phyloP scores from a whole-genome alignment of 1,140 invertebrate genomes.

The Brachionus manjavacas region DNA sequence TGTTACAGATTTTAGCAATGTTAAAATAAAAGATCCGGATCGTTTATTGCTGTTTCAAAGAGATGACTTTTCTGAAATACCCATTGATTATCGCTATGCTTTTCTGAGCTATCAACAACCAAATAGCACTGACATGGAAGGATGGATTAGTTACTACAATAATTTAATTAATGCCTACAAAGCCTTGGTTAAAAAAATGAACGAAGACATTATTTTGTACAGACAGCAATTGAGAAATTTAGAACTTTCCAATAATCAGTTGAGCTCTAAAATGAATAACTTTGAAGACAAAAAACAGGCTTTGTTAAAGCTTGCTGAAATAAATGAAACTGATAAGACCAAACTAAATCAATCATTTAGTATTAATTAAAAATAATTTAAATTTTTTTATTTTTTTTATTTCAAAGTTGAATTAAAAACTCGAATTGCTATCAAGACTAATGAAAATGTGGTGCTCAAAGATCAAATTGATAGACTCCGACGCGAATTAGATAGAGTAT shows the following conservation, averaged over 20 bases:
- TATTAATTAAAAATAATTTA: background rate
- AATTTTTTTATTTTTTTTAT: background rate
- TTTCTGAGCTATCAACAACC: constrained; percentile 15
- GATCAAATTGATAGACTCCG: constrained; percentile 2
- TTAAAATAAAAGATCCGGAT: background rate
- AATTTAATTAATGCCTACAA: background rate
- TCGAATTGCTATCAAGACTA: constrained; percentile 1
- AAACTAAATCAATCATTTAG: constrained; percentile 28
- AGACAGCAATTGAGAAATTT: constrained; percentile 24
- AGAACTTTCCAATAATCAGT: background rate
- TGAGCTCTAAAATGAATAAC: constrained; percentile 11
- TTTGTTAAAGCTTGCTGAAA: constrained; percentile 17
- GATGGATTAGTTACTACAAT: constrained; percentile 19
- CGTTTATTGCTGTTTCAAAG: background rate
- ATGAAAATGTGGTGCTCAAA: constrained; percentile 41
- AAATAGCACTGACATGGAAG: constrained; percentile 12
- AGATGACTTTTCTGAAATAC: constrained; percentile 30
- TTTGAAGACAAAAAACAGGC: constrained; percentile 36
- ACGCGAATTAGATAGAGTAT: constrained; percentile 12
- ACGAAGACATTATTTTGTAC: constrained; percentile 7
- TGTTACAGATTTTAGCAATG: constrained; percentile 16
- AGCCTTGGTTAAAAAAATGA: background rate
- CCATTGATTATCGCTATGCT: constrained; percentile 24
- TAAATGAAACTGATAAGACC: constrained; percentile 22
- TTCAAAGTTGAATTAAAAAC: constrained; percentile 30